Evolutionary conservation across 2,797 vertebrate species (phyloP), one percentile per base, ranked within the genome.

Genomic region (Mus spretus): DNA sequence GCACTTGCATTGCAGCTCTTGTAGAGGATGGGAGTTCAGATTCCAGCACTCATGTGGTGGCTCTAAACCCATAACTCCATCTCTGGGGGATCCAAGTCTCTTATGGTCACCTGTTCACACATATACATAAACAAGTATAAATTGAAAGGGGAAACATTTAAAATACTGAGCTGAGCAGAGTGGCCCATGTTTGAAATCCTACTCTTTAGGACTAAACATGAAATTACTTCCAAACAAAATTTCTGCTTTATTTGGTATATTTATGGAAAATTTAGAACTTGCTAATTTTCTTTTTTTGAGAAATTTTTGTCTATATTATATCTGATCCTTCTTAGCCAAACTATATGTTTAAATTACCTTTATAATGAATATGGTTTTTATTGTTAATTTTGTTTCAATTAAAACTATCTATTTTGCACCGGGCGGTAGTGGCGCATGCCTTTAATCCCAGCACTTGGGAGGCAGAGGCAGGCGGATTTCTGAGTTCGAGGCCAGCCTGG

Each of bases 221-320:
- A 94, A 90, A 83, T 95, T 93, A 94, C 20, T 91, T 91, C 88
- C 24, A 89, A 74, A 61, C 90, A 77, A 26, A 61, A 15, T 44
- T 61, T 89, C 37, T 81, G 53, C 4, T 91, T 85, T 94, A 70
- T 83, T 53, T 78, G 53, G 28, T 93, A 2, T 92, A 84, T 80
- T 94, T 95, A 40, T 70, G 44, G n/a, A 89, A 75, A 28, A 88
- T 88, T 79, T 82, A 40, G 77, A 82, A 89, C 53, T 72, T 55
- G 37, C 26, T 63, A 63, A 44, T 57, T 78, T 88, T 85, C 19
- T 19, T 44, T 82, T 31, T 20, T 44, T n/a, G 50, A 50, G 37
- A 11, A 78, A 84, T 79, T 72, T 63, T 84, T 80, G 34, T 93
- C n/a, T 79, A 34, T 63, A 14, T 92, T 63, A 22, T 78, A 89